Conservation (phyloP, 2,113 vertebrate genomes). For the Rhegmatorhina hoffmannsi region DNA sequence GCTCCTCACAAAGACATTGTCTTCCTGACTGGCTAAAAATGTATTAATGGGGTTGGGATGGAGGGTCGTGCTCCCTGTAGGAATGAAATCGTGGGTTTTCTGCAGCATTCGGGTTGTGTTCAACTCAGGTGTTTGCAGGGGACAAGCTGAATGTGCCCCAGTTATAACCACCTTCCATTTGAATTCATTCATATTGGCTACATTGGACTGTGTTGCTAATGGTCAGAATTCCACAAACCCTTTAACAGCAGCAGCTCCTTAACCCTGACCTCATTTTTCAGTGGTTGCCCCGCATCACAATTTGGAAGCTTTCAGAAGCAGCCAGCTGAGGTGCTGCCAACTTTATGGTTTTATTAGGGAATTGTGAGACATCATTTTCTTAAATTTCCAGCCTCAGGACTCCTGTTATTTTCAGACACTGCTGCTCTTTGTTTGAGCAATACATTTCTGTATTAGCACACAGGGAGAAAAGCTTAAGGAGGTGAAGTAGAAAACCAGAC, state of each 20-base stretch:
- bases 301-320: not conserved
- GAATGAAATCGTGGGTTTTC: not conserved
- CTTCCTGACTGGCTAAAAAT: conserved; percentile 2
- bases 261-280: not conserved
- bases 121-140: not conserved
- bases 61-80: not conserved
- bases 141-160: not conserved
- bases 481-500: not conserved
- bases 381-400: not conserved
- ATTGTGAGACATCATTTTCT: not conserved
- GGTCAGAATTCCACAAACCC: not conserved
- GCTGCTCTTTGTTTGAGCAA: not conserved
- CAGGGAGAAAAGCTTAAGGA: not conserved
- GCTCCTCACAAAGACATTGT: not conserved
- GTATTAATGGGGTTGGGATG: not conserved
- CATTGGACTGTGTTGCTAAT: not conserved
- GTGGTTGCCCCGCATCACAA: not conserved
- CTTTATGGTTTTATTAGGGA: not conserved
- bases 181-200: not conserved
- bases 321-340: not conserved
- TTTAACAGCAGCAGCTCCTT: not conserved
- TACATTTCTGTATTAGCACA: not conserved
- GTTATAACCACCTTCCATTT: not conserved
- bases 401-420: not conserved
- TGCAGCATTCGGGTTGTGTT: not conserved